Conservation (phyloP, 2,888 invertebrate genomes). For the Callosobruchus maculatus region DNA sequence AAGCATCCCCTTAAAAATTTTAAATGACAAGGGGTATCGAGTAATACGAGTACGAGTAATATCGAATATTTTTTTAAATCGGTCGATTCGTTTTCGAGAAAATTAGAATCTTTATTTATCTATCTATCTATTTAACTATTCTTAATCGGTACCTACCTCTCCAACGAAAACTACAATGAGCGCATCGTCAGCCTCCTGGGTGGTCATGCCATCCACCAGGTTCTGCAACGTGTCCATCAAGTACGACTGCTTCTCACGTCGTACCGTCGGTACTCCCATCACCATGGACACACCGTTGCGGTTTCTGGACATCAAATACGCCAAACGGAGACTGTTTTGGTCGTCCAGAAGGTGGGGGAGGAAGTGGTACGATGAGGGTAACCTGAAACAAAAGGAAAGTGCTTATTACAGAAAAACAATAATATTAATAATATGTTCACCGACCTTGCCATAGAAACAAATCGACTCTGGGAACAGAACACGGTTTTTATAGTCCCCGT, state of each 20-base stretch:
- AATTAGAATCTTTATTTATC: too few relatives aligned
- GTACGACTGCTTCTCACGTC: slow-evolving; percentile 83
- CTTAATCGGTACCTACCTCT: slow-evolving; percentile 61
- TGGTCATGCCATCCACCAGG: slow-evolving; percentile 73
- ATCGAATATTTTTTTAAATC: too few relatives aligned
- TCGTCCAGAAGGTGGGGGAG: slow-evolving; percentile 82
- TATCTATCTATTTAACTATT: too few relatives aligned
- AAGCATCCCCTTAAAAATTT: too few relatives aligned
- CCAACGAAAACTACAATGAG: slow-evolving; percentile 85
- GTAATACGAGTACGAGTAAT: too few relatives aligned
- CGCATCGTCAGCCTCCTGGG: slow-evolving; percentile 69
- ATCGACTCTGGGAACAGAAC: too few relatives aligned
- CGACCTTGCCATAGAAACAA: too few relatives aligned
- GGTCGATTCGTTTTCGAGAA: too few relatives aligned
- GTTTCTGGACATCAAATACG: slow-evolving; percentile 71
- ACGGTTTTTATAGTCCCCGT: too few relatives aligned
- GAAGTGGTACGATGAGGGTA: slow-evolving; percentile 81
- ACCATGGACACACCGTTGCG: slow-evolving; percentile 76
- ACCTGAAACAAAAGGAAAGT: slow-evolving; percentile 35
- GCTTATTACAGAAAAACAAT: background rate
- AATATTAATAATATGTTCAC: too few relatives aligned
- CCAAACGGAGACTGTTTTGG: slow-evolving; percentile 72
- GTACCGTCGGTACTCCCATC: slow-evolving; percentile 87
- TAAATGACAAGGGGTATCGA: too few relatives aligned
- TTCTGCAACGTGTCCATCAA: slow-evolving; percentile 81